Evolutionary conservation across 2,888 invertebrate genomes (phyloP).

Genomic region (Hemistola chrysoprasaria): DNA sequence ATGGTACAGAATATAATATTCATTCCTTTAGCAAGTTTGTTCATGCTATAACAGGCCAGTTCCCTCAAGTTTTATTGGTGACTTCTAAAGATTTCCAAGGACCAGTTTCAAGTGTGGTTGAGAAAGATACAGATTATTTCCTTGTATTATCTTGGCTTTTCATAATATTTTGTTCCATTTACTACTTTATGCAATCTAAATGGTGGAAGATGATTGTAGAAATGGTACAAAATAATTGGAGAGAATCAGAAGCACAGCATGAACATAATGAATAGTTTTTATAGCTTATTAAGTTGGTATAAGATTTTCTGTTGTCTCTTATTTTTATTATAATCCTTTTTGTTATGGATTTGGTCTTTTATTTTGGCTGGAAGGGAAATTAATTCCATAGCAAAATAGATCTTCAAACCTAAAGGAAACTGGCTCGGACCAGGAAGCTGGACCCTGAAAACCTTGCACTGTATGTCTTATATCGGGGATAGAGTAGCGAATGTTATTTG

Average conservation of each 20-base stretch:
- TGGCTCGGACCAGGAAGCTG: no score
- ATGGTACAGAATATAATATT: conserved; percentile 90
- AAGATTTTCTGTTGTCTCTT: background rate
- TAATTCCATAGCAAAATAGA: no score
- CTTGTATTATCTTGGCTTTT: conserved; percentile 93
- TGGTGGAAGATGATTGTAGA: conserved; percentile 92
- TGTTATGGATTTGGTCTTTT: background rate
- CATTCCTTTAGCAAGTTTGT: conserved; percentile 91
- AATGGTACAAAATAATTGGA: conserved; percentile 92
- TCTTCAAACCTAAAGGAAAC: no score
- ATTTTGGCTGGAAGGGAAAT: background rate
- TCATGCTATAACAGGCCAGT: conserved; percentile 87
- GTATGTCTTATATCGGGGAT: no score
- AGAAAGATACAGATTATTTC: conserved; percentile 90
- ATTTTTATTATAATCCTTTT: conserved; percentile 2
- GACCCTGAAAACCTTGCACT: no score
- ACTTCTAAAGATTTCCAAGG: conserved; percentile 90
- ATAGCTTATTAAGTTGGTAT: background rate
- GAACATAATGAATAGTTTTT: conserved; percentile 85
- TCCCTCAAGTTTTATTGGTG: conserved; percentile 84
- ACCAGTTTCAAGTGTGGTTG: conserved; percentile 90
- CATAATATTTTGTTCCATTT: conserved; percentile 87
- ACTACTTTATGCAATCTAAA: conserved; percentile 89
- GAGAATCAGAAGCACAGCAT: conserved; percentile 92
- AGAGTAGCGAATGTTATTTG: no score